Base-by-base conservation (phyloP, 1,140 invertebrate species). In the Aplysia californica region DNA sequence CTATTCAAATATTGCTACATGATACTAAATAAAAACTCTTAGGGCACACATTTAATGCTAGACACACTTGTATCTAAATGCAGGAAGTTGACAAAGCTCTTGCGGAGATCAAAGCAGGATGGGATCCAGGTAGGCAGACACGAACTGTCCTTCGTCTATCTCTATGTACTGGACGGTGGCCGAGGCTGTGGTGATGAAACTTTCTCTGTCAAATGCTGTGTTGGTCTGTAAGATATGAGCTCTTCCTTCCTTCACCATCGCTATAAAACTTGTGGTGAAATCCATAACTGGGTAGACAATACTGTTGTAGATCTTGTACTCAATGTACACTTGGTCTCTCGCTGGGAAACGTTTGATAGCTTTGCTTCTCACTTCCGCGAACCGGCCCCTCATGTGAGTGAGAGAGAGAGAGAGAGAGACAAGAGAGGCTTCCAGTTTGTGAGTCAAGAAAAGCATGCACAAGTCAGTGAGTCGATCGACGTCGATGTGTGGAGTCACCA, bases 401-500 rank as follows among this genome's bases (percentile, higher is more conserved):
- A 81, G 59, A 10, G 79, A 78, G 18, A 84, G 82, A 65, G 75
- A 85, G 20, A 87, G 70, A 23, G 80, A 79, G 26, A 85, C 84
- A 18, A 87, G 61, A 44, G 77, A 79, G 31, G 84, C 83, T 21
- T 81, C 83, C 2, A 82, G 41, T 26, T 77, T 74, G 72, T 87
- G 75, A 55, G 82, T 74, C 10, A 87, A 64, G 35, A 86, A 73
- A 15, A 84, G 72, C 15, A 83, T 67, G 65, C 82, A 83, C 18
- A 87, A 44, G 61, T 85, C 82, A 31, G 74, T 59, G 33, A 87
- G 73, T 31, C 84, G 78, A 15, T 71, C 66, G 1, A 58, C 31
- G 75, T 87, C 85, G 31, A 87, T 80, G 26, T 75, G 78, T 31
- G 85, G 82, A 15, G 84, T 82, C 21, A 82, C 79, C n/a, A 87